Evolutionary conservation across 2,888 invertebrate species (phyloP).

Genomic region (Apantesis nais): DNA sequence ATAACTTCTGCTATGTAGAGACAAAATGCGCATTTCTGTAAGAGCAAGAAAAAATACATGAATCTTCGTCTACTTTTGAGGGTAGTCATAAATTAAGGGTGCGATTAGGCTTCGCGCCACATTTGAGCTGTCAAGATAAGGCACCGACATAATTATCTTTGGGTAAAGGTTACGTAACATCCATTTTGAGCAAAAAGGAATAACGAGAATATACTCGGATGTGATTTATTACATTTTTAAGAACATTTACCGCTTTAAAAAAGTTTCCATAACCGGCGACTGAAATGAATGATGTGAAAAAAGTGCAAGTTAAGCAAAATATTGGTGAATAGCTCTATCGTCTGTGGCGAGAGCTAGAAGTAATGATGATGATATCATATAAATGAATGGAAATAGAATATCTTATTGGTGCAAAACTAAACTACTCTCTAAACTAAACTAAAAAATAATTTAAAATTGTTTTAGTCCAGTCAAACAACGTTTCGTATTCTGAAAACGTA

Average conservation of each 20-base stretch:
- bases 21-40: slow-evolving; percentile 20
- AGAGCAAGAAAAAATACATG: slow-evolving; percentile 24
- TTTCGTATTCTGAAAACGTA: no score
- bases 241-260: neutral
- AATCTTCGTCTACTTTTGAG: slow-evolving; percentile 32
- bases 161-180: slow-evolving; percentile 21
- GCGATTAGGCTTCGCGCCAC: slow-evolving; percentile 33
- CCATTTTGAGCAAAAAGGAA: slow-evolving; percentile 4
- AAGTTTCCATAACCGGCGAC: neutral
- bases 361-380: no score
- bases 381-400: no score
- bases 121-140: slow-evolving; percentile 42
- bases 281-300: neutral
- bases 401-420: no score
- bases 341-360: no score
- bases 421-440: no score
- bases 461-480: no score
- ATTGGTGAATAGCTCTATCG: neutral
- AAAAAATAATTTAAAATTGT: no score
- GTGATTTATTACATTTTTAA: slow-evolving; percentile 2
- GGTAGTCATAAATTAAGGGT: slow-evolving; percentile 35
- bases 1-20: slow-evolving; percentile 21
- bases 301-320: neutral
- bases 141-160: slow-evolving; percentile 31
- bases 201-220: slow-evolving; percentile 5